These are phyloP conservation scores for Calyptommatus sinebrachiatus DNA, from an alignment of 2,113 vertebrate genomes.

Conservation along the genomic window DNA sequence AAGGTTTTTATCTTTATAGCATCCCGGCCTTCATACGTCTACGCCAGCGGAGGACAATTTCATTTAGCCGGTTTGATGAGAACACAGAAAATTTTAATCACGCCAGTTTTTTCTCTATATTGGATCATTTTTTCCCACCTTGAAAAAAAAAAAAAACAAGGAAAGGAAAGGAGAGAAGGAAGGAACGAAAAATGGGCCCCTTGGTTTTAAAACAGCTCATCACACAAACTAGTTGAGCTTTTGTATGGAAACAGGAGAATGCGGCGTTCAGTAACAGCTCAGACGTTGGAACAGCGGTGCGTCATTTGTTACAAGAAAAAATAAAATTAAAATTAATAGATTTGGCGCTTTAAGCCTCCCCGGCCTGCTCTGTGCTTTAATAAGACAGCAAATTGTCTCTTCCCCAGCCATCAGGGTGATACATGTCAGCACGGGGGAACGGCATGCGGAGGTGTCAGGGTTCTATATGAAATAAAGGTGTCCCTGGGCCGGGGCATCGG, in stretches of 20 bases:
- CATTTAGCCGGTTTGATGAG: constrained; percentile 28
- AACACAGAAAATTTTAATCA: constrained; percentile 30
- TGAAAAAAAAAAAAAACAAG: not conserved
- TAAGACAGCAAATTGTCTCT: too few species aligned
- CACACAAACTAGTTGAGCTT: not conserved
- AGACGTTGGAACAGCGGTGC: not conserved
- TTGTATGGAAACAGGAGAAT: not conserved
- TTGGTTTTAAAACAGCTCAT: not conserved
- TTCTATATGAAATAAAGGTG: too few species aligned
- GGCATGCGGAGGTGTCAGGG: too few species aligned
- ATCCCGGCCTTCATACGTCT: constrained; percentile 20
- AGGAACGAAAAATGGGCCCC: not conserved
- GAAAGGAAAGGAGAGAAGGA: too few species aligned
- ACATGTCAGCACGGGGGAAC: too few species aligned
- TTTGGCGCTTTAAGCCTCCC: too few species aligned
- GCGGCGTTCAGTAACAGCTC: not conserved
- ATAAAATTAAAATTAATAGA: too few species aligned
- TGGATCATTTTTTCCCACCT: constrained; percentile 5
- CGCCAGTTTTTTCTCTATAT: constrained; percentile 18
- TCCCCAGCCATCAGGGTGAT: too few species aligned
- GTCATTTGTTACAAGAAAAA: not conserved
- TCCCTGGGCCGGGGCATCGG: too few species aligned
- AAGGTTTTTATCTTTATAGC: constrained; percentile 19
- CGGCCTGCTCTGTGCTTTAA: too few species aligned
- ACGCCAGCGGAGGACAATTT: constrained; percentile 19